Conservation (phyloP, 2,888 invertebrate species). For the Pseudococcus jackbeardsleyi region DNA sequence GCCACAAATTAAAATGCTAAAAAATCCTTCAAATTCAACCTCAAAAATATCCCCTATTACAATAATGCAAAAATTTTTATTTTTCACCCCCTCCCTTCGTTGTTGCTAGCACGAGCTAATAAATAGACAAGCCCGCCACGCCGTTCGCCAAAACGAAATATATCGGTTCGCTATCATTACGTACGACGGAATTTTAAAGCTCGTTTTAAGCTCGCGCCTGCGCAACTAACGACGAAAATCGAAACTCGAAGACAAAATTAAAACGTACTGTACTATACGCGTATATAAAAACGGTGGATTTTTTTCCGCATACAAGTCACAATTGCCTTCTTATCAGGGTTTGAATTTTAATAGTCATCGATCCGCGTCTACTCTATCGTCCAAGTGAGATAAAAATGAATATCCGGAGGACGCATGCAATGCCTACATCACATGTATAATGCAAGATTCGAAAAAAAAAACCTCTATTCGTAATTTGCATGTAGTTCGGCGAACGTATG, state of each 20-base stretch:
- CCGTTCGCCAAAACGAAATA: neutral
- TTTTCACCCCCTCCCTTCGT: too few species aligned
- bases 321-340: neutral
- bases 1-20: too few species aligned
- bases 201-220: neutral
- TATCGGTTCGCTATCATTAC: neutral
- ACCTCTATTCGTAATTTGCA: neutral
- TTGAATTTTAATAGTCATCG: neutral
- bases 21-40: too few species aligned
- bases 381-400: neutral
- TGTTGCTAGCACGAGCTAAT: too few species aligned
- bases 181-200: neutral
- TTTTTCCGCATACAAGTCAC: slow-evolving; percentile 3
- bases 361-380: neutral
- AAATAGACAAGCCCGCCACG: too few species aligned
- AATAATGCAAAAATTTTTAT: too few species aligned
- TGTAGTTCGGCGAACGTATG: neutral
- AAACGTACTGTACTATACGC: neutral
- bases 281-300: neutral
- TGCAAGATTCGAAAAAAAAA: neutral
- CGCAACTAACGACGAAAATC: neutral
- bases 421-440: neutral
- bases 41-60: too few species aligned
- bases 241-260: neutral
- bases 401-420: neutral